Percentiles rank a stretch among this genome's conserved stretches.
Conservation (phyloP, 1,140 invertebrate genomes). For the Formica selysi region DNA sequence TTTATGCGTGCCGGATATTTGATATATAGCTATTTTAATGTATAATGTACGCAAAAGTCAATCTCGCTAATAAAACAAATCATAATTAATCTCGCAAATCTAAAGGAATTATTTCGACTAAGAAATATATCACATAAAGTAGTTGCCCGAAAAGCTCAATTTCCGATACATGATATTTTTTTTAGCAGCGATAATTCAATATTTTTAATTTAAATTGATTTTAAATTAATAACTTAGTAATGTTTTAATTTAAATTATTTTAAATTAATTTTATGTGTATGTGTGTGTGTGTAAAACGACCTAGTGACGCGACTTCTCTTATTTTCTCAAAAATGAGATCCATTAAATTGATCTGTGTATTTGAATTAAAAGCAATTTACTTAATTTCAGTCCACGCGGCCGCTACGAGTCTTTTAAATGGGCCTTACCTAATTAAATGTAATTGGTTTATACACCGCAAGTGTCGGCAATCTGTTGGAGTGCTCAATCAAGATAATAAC, state of each 20-base stretch:
- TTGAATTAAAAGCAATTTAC: slow-evolving; percentile 29
- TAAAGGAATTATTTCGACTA: background rate
- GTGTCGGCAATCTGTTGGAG: background rate
- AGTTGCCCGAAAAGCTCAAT: too few species aligned
- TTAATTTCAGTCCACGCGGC: slow-evolving; percentile 15
- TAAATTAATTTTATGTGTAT: background rate
- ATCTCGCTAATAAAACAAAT: slow-evolving; percentile 30
- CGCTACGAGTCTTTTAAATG: background rate
- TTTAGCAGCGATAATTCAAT: too few species aligned
- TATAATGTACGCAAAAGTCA: slow-evolving; percentile 1
- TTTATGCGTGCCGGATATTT: slow-evolving; percentile 3
- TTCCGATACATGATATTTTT: too few species aligned
- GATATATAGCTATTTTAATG: background rate
- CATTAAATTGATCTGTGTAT: slow-evolving; percentile 19
- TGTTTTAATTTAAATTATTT: background rate
- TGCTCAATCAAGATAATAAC: slow-evolving; percentile 38
- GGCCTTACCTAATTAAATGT: slow-evolving; percentile 35
- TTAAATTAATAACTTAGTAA: background rate
- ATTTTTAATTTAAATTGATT: too few species aligned
- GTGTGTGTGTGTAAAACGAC: background rate
- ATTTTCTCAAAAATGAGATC: background rate
- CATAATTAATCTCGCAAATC: slow-evolving; percentile 5
- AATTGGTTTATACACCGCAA: slow-evolving; percentile 31
- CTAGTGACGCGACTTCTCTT: background rate
- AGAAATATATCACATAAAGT: background rate